Conservation (phyloP, 2,113 vertebrate genomes). For the Cryptotis parvus region DNA sequence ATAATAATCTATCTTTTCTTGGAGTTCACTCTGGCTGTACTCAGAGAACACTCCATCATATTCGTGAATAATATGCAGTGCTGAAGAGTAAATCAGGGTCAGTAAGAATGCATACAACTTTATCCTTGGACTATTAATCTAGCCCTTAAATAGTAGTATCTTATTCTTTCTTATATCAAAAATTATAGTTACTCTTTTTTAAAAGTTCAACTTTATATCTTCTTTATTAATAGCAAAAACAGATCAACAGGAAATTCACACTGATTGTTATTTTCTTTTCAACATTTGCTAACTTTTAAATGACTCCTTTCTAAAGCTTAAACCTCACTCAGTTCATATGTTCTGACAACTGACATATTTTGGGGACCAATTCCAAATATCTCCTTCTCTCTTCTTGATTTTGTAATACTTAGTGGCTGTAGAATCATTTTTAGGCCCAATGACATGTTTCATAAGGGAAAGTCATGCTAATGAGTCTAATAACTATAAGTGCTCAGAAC, state of each 20-base stretch:
- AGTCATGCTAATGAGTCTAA: background rate
- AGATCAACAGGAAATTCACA: background rate
- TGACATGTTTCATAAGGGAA: background rate
- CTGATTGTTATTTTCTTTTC: background rate
- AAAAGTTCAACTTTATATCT: background rate
- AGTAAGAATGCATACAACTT: no score
- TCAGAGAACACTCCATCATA: no score
- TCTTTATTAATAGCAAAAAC: background rate
- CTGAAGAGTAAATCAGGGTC: no score
- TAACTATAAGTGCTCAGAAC: background rate
- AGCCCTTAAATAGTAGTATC: no score
- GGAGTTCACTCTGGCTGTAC: no score
- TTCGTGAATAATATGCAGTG: no score
- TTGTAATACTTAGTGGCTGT: background rate
- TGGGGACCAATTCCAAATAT: background rate
- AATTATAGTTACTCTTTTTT: no score
- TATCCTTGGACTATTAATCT: no score
- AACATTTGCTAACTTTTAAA: background rate
- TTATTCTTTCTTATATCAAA: background rate
- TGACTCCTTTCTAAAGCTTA: background rate
- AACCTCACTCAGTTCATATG: background rate
- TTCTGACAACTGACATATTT: background rate
- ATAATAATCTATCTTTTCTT: background rate
- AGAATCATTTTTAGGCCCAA: slow-evolving; percentile 32
- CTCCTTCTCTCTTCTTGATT: background rate